A percentile compares a stretch with the other conserved stretches of the same genome.
phyloP scores from a whole-genome alignment of 2,113 vertebrate species.

The Eupsittula cactorum region DNA sequence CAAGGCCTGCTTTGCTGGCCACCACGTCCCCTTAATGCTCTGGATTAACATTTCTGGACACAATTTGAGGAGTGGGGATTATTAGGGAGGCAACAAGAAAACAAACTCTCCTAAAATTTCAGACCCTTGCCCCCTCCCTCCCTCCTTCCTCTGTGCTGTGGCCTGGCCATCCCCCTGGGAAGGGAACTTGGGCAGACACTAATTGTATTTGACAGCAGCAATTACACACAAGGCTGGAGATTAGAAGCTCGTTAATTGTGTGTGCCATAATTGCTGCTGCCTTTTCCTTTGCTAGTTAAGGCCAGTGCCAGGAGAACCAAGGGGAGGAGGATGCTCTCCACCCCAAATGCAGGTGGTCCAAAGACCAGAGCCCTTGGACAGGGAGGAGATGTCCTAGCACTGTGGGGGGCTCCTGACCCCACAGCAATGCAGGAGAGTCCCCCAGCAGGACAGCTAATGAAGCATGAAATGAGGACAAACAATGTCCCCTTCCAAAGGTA shows the following conservation, averaged over 20 bases:
- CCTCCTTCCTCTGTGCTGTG: background rate
- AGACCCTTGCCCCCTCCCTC: background rate
- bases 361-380: background rate
- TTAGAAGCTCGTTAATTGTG: constrained; percentile 68
- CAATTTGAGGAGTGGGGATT: background rate
- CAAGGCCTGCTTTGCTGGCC: background rate
- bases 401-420: background rate
- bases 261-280: constrained; percentile 61
- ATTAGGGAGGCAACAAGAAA: constrained; percentile 4
- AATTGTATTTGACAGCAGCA: constrained; percentile 78
- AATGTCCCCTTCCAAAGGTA: constrained; percentile 22
- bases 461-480: constrained; percentile 52
- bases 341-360: constrained; percentile 43
- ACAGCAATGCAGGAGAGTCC: background rate
- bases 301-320: constrained; percentile 17
- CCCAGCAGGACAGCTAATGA: constrained; percentile 2
- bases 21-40: background rate
- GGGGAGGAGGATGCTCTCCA: background rate
- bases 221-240: constrained; percentile 75
- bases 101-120: constrained; percentile 61
- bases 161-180: background rate
- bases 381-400: background rate
- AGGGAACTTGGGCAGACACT: constrained; percentile 63
- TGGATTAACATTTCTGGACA: constrained; percentile 10
- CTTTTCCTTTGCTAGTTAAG: constrained; percentile 47